Percentiles rank a stretch among this genome's conserved stretches.
Evolutionary conservation across 2,888 invertebrate species (phyloP).

Genomic region (Sphaeridia pumilis): DNA sequence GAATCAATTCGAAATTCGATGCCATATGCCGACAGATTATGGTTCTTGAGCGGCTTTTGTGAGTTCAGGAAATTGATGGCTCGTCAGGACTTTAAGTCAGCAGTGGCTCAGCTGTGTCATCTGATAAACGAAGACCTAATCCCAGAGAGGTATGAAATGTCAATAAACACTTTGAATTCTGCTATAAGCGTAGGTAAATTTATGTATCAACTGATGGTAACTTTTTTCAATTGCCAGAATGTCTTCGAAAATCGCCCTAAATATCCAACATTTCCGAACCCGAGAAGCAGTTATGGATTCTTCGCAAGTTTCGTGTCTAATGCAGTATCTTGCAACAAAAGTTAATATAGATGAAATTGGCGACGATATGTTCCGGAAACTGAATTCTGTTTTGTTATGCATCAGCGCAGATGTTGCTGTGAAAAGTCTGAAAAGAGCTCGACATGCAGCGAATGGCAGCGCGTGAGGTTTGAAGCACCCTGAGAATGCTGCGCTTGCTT

Average conservation of each 20-base stretch:
- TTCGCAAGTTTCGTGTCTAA: constrained; percentile 22
- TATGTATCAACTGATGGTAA: not conserved
- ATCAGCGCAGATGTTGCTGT: constrained; percentile 23
- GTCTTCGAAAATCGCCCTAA: constrained; percentile 22
- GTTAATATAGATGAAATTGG: constrained; percentile 19
- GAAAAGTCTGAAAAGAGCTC: constrained; percentile 8
- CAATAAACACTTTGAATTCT: too few species aligned
- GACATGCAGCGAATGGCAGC: too few species aligned
- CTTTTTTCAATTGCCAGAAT: constrained; percentile 16
- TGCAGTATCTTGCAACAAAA: constrained; percentile 28
- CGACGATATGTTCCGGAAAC: constrained; percentile 13
- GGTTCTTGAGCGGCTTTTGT: constrained; percentile 29
- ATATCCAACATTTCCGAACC: constrained; percentile 18
- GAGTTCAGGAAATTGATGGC: constrained; percentile 27
- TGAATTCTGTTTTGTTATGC: constrained; percentile 26
- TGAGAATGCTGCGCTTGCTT: too few species aligned
- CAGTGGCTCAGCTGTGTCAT: constrained; percentile 22
- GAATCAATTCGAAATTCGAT: constrained; percentile 26
- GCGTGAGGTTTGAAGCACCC: too few species aligned
- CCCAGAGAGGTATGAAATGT: constrained; percentile 24
- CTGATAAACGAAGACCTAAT: constrained; percentile 32
- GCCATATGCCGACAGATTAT: constrained; percentile 26
- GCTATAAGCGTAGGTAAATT: not conserved
- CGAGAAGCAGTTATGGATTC: constrained; percentile 21
- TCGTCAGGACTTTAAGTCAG: constrained; percentile 18